These are phyloP conservation scores for Chalcosyrphus nemorum DNA, from an alignment of 2,888 invertebrate species.

Conservation along the genomic window DNA sequence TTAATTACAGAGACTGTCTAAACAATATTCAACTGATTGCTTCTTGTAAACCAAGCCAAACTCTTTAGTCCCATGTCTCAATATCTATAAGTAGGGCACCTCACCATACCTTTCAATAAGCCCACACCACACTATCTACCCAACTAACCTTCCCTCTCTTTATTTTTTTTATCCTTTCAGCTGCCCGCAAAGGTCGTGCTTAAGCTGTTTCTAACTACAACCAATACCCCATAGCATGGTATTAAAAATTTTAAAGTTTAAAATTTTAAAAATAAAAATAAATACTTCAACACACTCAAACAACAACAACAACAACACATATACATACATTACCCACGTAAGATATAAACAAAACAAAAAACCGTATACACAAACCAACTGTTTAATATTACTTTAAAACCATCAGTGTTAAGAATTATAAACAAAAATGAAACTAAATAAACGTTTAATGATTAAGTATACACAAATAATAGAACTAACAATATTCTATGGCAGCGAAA, in stretches of 20 bases:
- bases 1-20: too few relatives aligned
- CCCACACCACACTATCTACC: neutral
- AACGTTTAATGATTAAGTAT: slow-evolving; percentile 67
- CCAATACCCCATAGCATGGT: slow-evolving; percentile 47
- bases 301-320: slow-evolving; percentile 74
- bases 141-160: neutral
- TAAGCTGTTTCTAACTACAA: slow-evolving; percentile 76
- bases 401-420: slow-evolving; percentile 37
- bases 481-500: slow-evolving; percentile 67
- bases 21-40: too few relatives aligned
- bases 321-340: slow-evolving; percentile 72
- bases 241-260: slow-evolving; percentile 33
- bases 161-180: slow-evolving; percentile 74
- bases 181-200: slow-evolving; percentile 81
- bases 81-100: too few relatives aligned
- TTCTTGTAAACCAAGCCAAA: too few relatives aligned
- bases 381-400: slow-evolving; percentile 28
- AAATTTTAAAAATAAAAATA: slow-evolving; percentile 4
- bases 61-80: too few relatives aligned
- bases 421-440: slow-evolving; percentile 73
- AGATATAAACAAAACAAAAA: slow-evolving; percentile 37
- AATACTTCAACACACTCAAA: slow-evolving; percentile 62
- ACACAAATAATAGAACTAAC: slow-evolving; percentile 54
- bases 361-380: slow-evolving; percentile 56
- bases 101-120: too few relatives aligned